Base-by-base conservation (phyloP, 2,113 vertebrate species). In the Redunca redunca region DNA sequence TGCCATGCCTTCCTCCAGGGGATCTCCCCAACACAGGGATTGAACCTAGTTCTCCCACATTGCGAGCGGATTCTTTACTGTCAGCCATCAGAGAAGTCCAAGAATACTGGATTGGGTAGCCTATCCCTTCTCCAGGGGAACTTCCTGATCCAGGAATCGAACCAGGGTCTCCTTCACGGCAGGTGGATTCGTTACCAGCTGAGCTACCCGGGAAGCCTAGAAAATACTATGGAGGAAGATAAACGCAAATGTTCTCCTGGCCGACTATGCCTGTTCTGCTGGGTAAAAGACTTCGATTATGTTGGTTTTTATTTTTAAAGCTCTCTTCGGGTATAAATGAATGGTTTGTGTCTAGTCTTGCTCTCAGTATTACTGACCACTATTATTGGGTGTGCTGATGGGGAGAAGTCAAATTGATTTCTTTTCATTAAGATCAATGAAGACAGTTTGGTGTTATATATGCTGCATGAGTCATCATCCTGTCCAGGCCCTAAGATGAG, bases 271-370 rank as follows among this genome's bases (percentile, higher is more conserved):
- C 57, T 10, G 25, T 90, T 85, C 57, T 94, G 0, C 23, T 81
- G 19, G 33, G 23, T 7, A 23, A 90, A 81, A 82, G 25, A 36
- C n/a, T 91, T 67, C 64, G 48, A 96, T 53, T 93, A 30, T 48
- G 36, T 84, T 87, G 62, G 17, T 71, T 96, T 88, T 53, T n/a
- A 43, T 89, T 93, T 97, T 93, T 53, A 89, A 93, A 80, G 23
- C 23, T 62, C 30, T 92, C 40, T 88, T 43, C 55, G 33, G 9
- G 15, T 82, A 6, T 58, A 83, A 93, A 52, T 64, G 62, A 91
- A 62, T 67, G n/a, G 30, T 74, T n/a, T 14, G 4, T 58, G 16
- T 82, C 81, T 28, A 30, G 53, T 58, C 48, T 60, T 87, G 21
- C 23, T 77, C 71, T 88, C 46, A 30, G 16, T 80, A 23, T 74